These are phyloP conservation scores for Agrotis puta DNA, from an alignment of 2,888 invertebrate species.

Conservation along the genomic window DNA sequence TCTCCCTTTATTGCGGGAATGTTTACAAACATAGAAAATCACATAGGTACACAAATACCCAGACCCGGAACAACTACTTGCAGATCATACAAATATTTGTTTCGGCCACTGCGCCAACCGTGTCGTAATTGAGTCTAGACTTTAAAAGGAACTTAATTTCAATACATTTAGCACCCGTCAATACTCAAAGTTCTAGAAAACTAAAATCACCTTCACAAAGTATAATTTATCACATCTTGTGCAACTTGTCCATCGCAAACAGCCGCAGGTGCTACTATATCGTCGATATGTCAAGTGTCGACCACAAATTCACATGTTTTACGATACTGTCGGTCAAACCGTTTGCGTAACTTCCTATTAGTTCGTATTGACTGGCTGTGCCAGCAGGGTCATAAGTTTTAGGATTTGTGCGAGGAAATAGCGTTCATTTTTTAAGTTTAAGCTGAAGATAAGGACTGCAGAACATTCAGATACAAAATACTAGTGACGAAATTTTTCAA, in stretches of 20 bases:
- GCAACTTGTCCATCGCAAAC: constrained; percentile 52
- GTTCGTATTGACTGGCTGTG: constrained; percentile 19
- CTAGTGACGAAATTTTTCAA: too few relatives aligned
- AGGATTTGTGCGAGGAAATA: not conserved
- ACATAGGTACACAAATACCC: too few relatives aligned
- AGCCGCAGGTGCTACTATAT: constrained; percentile 53
- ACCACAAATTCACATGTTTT: constrained; percentile 77
- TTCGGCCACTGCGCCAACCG: too few relatives aligned
- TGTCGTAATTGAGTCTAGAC: not conserved
- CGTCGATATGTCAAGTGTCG: constrained; percentile 64
- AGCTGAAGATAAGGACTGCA: too few relatives aligned
- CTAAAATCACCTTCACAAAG: constrained; percentile 25
- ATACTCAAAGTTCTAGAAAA: constrained; percentile 38
- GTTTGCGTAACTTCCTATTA: constrained; percentile 74
- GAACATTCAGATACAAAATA: too few relatives aligned
- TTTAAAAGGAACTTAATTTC: not conserved
- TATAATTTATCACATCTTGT: constrained; percentile 30
- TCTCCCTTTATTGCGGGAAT: too few relatives aligned
- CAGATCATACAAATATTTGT: too few relatives aligned
- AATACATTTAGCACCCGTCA: constrained; percentile 4
- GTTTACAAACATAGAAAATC: too few relatives aligned
- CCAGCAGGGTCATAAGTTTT: constrained; percentile 27
- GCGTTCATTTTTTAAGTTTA: too few relatives aligned
- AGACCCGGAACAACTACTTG: too few relatives aligned
- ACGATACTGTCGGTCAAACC: constrained; percentile 46